Evolutionary conservation across 1,140 invertebrate species (phyloP), one percentile per base, ranked within the genome.

Genomic region (Melitaea cinxia): DNA sequence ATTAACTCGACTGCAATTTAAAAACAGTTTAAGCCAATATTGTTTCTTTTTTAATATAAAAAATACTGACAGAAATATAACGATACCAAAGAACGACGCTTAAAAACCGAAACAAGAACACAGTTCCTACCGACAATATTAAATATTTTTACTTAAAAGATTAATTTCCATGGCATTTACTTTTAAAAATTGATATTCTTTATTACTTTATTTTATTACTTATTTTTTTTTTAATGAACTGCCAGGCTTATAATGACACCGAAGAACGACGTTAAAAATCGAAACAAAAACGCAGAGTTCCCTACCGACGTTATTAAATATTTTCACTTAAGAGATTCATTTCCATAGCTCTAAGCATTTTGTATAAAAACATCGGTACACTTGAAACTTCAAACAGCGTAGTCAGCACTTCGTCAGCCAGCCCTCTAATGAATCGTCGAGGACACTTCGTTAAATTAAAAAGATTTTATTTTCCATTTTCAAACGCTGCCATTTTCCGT

Each of bases 391-490:
- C 63, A 65, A 65, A 65, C 63, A 54, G 47, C 63, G 33, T 28
- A 53, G 63, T 65, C 63, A 65, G 63, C 63, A 65, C 63, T 65
- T 50, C 63, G 63, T 65, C 63, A 65, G 69, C 52, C 62, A 57
- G 61, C 61, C 60, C 62, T 62, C 64, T 71, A 67, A 71, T 67
- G 64, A 71, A 62, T 71, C 60, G 64, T 63, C 57, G 64, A 71
- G 69, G 55, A 71, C 64, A 67, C 69, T 67, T 59, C 59, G 60
- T 60, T 59, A 67, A 64, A 71, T 71, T 71, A 71, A 71, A 71
- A 71, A 71, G 64, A 67, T 67, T 67, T 67, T 67, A 67, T 66
- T 58, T 70, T 63, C 55, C 55, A 60, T 62, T 63, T 64, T 71
- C 57, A 67, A 67, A 56, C 56, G 62, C 62, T 57, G 62, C 15